A percentile compares a stretch with the other conserved stretches of the same genome.
These are phyloP conservation scores for Sitophilus oryzae DNA, from an alignment of 1,140 invertebrate species.

Conservation along the genomic window DNA sequence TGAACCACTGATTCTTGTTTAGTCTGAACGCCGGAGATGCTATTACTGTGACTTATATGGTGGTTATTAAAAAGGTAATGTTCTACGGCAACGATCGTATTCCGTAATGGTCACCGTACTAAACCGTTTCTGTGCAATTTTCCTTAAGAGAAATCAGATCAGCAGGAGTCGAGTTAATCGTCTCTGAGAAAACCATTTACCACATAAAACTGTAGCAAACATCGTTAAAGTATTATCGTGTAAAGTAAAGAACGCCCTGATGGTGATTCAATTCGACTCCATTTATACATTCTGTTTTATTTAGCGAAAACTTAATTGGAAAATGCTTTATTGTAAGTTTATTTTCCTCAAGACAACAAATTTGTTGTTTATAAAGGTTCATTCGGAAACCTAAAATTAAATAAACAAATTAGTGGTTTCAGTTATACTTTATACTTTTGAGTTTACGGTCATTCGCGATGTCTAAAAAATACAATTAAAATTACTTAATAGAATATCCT, in stretches of 20 bases:
- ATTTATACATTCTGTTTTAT: not conserved
- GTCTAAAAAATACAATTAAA: no score
- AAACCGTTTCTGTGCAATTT: not conserved
- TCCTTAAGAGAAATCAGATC: not conserved
- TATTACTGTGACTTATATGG: not conserved
- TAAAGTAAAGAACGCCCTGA: not conserved
- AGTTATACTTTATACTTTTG: no score
- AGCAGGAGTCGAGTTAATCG: not conserved
- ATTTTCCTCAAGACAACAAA: no score
- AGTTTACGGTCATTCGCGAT: no score
- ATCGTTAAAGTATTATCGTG: not conserved
- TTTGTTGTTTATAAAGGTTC: no score
- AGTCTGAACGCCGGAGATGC: no score
- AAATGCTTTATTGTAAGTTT: no score
- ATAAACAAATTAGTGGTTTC: no score
- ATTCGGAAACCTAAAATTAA: no score
- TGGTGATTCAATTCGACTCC: not conserved
- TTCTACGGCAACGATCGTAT: not conserved
- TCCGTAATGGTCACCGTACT: not conserved
- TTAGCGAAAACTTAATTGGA: not conserved
- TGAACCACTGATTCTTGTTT: no score
- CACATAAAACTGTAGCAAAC: not conserved
- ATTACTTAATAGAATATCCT: no score
- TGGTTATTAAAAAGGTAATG: not conserved
- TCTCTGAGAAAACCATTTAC: not conserved